These are phyloP conservation scores for Artibeus lituratus DNA, from an alignment of 2,797 vertebrate species.

Conservation along the genomic window DNA sequence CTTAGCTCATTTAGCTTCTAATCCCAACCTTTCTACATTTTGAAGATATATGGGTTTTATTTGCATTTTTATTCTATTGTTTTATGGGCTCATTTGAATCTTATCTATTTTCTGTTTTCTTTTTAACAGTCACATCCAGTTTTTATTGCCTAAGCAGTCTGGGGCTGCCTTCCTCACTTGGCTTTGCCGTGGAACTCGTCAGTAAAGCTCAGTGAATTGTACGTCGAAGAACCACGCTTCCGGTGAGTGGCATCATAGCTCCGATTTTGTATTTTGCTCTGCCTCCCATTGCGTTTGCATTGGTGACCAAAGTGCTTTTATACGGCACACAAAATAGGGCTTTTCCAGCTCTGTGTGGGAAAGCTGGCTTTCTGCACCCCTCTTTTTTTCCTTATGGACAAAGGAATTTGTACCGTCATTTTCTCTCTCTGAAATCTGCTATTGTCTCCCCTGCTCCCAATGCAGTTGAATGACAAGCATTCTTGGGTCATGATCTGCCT, in stretches of 20 bases:
- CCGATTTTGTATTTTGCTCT: conserved; percentile 20
- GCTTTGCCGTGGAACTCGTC: conserved; percentile 42
- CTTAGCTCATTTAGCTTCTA: background rate
- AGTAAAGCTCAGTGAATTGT: background rate
- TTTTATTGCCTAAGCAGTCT: background rate
- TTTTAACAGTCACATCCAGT: conserved; percentile 58
- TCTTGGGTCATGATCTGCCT: background rate
- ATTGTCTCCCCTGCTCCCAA: conserved; percentile 53
- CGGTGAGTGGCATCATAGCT: conserved; percentile 76
- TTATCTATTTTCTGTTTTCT: background rate
- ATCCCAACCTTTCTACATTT: background rate
- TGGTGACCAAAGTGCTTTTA: conserved; percentile 58
- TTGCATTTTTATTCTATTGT: conserved; percentile 5
- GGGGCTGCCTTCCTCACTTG: conserved; percentile 44
- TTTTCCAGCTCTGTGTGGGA: conserved; percentile 62
- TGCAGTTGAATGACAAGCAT: conserved; percentile 17
- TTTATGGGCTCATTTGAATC: background rate
- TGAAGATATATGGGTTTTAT: background rate
- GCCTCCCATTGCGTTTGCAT: conserved; percentile 44
- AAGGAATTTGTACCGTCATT: conserved; percentile 71
- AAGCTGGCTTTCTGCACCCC: conserved; percentile 46
- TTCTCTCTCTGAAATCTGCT: conserved; percentile 61
- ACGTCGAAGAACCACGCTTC: background rate
- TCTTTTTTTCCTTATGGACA: background rate
- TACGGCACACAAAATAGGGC: conserved; percentile 50